Evolutionary conservation across 2,113 vertebrate genomes (phyloP).

Genomic region (Psettodes erumei): DNA sequence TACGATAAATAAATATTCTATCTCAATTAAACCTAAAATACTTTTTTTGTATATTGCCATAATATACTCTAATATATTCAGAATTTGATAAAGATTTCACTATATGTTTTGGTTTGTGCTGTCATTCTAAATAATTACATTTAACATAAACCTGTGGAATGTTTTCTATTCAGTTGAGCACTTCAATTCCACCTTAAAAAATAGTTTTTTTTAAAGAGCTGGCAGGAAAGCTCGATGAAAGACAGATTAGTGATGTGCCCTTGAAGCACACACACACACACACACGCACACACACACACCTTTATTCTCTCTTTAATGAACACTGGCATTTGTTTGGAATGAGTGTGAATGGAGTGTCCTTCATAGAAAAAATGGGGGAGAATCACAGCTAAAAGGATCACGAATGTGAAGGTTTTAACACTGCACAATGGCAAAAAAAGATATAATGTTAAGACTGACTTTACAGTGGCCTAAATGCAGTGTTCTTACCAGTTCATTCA

Average conservation of each 20-base stretch:
- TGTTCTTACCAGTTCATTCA: slow-evolving; percentile 4
- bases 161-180: slow-evolving; percentile 34
- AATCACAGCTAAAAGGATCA: slow-evolving; percentile 54
- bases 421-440: slow-evolving; percentile 42
- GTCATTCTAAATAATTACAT: slow-evolving; percentile 74
- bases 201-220: slow-evolving; percentile 32
- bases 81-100: slow-evolving; percentile 73
- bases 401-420: slow-evolving; percentile 47
- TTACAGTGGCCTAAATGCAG: slow-evolving; percentile 43
- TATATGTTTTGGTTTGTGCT: slow-evolving; percentile 83
- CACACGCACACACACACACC: slow-evolving; percentile 11
- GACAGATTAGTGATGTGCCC: slow-evolving; percentile 11
- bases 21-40: slow-evolving; percentile 71
- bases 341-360: slow-evolving; percentile 37
- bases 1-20: slow-evolving; percentile 75
- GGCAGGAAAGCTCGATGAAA: slow-evolving; percentile 40
- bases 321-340: slow-evolving; percentile 44
- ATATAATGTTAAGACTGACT: slow-evolving; percentile 29
- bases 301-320: slow-evolving; percentile 17
- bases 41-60: slow-evolving; percentile 69
- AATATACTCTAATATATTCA: slow-evolving; percentile 79
- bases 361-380: slow-evolving; percentile 21
- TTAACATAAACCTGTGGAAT: slow-evolving; percentile 70
- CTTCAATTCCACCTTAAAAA: slow-evolving; percentile 58
- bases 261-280: slow-evolving; percentile 4